Conservation (phyloP, 2,888 invertebrate species). For the Metallyticus violacea region DNA sequence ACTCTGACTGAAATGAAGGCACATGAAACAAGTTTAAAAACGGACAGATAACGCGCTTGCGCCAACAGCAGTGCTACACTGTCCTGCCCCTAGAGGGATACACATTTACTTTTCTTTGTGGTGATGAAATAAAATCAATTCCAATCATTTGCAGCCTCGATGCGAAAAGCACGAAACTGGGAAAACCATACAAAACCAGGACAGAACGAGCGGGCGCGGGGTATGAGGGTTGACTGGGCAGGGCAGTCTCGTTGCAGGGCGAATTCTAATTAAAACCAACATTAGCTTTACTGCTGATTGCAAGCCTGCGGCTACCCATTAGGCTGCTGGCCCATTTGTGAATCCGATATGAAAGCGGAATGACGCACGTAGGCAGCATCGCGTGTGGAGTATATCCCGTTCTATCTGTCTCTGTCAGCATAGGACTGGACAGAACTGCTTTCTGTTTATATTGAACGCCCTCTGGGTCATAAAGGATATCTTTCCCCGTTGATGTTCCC, state of each 20-base stretch:
- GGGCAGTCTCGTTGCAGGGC: conserved; percentile 8
- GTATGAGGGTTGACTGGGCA: not conserved
- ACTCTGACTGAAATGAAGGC: no score
- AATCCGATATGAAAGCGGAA: conserved; percentile 15
- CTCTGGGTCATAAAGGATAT: not conserved
- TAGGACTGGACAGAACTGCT: not conserved
- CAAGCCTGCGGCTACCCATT: conserved; percentile 19
- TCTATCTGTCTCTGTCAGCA: not conserved
- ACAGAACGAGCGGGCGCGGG: not conserved
- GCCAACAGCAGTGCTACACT: not conserved
- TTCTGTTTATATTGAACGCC: not conserved
- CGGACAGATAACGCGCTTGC: not conserved
- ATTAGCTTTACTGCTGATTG: conserved; percentile 24
- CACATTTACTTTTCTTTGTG: conserved; percentile 3
- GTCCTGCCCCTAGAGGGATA: not conserved
- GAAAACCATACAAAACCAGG: not conserved
- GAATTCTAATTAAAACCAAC: conserved; percentile 24
- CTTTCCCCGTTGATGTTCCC: not conserved
- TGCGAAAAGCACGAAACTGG: not conserved
- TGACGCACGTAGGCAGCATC: not conserved
- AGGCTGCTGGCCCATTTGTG: conserved; percentile 14
- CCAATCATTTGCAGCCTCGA: conserved; percentile 14
- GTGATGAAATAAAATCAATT: conserved; percentile 10
- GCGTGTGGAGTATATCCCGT: not conserved
- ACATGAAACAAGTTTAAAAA: no score